Base-by-base conservation (phyloP, 2,797 vertebrate genomes). In the Rhinoraja longicauda region DNA sequence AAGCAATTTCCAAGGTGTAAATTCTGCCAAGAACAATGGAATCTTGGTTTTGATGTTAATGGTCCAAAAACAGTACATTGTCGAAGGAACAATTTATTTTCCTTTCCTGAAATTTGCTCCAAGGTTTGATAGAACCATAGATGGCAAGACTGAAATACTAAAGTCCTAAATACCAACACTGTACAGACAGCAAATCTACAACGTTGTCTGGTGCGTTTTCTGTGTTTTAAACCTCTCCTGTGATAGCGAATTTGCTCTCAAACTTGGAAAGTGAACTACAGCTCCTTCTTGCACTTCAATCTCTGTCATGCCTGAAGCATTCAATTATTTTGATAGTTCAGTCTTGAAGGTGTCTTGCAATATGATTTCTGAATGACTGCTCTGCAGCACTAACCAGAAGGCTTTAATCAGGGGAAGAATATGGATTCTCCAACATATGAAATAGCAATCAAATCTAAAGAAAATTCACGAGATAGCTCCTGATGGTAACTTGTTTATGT, bases 11-110 rank as follows among this genome's bases (percentile, higher is more conserved):
- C n/a, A 67, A 53, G 19, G 21, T 39, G 32, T 73, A 72, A 73
- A 26, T 24, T 45, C 45, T 73, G 24, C n/a, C 10, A 24, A 53
- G 12, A 57, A 92, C 39, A 21, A 36, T 45, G 45, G 45, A 45
- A 45, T 45, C 45, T 45, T 1, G 72, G n/a, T 29, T 94, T 94
- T 94, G 95, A 95, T 95, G 95, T 95, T 45, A 94, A 94, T 94
- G 95, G 95, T 57, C 95, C 95, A 93, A 93, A 94, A 93, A 93
- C 93, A 94, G 93, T 94, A 53, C n/a, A 26, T 59, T 84, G 70
- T 1, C n/a, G 26, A 62, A 29, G 24, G 67, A 24, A 70, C 24
- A 91, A 53, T 15, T 53, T 13, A 2, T 67, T 36, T 67, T 36
- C 2, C 64, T 45, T 39, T 70, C 9, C 62, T 39, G 36, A 45